Percentiles rank a stretch among this genome's conserved stretches.
Evolutionary conservation across 2,113 vertebrate genomes (phyloP).

Genomic region (Silurus glanis): DNA sequence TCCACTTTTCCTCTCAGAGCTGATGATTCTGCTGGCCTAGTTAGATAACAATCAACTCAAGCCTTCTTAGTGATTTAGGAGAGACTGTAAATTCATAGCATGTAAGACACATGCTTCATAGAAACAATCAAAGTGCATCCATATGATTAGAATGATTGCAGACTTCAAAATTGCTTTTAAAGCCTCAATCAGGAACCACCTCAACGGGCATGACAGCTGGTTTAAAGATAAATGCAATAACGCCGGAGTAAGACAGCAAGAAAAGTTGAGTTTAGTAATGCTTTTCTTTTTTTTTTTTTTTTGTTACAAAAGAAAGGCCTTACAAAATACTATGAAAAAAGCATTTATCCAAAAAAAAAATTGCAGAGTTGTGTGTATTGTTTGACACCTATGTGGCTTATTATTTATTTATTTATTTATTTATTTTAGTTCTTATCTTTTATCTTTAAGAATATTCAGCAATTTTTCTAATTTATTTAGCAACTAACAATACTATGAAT

Average conservation of each 20-base stretch:
- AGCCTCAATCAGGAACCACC: neutral
- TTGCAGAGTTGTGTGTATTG: no score
- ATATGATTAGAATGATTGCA: slow-evolving; percentile 28
- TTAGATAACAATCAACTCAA: slow-evolving; percentile 44
- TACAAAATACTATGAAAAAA: no score
- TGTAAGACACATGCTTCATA: neutral
- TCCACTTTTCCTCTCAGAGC: slow-evolving; percentile 33
- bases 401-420: neutral
- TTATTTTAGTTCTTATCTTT: neutral
- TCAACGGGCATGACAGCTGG: neutral
- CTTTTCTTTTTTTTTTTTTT: neutral
- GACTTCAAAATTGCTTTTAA: slow-evolving; percentile 16
- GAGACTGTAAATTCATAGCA: slow-evolving; percentile 6
- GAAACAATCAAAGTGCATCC: slow-evolving; percentile 14
- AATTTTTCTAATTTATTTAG: neutral
- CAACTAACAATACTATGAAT: neutral
- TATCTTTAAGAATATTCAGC: neutral
- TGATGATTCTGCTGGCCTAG: slow-evolving; percentile 33
- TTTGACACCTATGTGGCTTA: neutral
- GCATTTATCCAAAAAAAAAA: no score
- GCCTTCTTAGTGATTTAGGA: slow-evolving; percentile 33
- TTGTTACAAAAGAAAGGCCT: no score
- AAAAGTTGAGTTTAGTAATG: neutral
- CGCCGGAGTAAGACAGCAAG: no score
- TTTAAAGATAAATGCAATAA: neutral